These are phyloP conservation scores for Apamea sordens DNA, from an alignment of 2,888 invertebrate genomes.

Conservation along the genomic window DNA sequence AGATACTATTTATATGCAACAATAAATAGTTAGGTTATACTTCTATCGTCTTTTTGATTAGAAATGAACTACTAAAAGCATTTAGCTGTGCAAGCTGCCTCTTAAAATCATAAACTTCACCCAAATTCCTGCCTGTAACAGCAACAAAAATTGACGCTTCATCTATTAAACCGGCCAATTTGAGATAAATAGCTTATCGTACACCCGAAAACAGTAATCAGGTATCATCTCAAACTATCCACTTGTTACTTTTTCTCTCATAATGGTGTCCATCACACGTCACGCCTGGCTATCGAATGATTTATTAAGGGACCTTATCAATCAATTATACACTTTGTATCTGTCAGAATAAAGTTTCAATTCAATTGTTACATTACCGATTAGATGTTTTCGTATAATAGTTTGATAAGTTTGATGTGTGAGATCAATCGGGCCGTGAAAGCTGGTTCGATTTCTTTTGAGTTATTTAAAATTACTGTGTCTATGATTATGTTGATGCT, in stretches of 20 bases:
- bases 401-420: constrained; percentile 79
- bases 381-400: constrained; percentile 72
- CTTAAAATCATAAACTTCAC: neutral
- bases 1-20: neutral
- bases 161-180: constrained; percentile 81
- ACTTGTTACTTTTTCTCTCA: constrained; percentile 73
- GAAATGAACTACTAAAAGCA: neutral
- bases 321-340: constrained; percentile 74
- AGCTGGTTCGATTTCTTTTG: constrained; percentile 71
- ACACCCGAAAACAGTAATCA: constrained; percentile 79
- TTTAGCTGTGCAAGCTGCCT: neutral
- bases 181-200: constrained; percentile 82
- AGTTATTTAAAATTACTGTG: constrained; percentile 51
- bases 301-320: constrained; percentile 76
- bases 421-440: constrained; percentile 77
- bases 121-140: constrained; percentile 54
- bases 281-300: constrained; percentile 81
- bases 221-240: constrained; percentile 78
- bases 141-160: constrained; percentile 69
- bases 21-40: too few relatives aligned
- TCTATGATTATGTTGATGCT: constrained; percentile 23
- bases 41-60: neutral
- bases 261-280: constrained; percentile 81
- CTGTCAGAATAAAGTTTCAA: constrained; percentile 67
- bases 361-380: constrained; percentile 63